Evolutionary conservation across 2,888 invertebrate genomes (phyloP), one percentile per base, ranked within the genome.

Genomic region (Pharmacophagus antenor): DNA sequence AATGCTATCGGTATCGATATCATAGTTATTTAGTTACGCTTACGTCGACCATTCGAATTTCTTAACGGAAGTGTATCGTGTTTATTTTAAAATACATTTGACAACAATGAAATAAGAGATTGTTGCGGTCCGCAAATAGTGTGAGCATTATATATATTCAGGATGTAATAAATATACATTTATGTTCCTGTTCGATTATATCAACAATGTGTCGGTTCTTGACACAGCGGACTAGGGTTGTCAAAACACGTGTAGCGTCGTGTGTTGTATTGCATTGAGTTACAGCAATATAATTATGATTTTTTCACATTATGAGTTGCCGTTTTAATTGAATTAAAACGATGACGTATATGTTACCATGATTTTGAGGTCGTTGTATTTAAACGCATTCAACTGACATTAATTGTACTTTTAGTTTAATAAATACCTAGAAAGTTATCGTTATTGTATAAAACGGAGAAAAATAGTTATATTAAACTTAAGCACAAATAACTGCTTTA

Each of bases 131-230:
- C 42, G 5, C 6, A 44, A 8, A 44, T 10, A 8, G 18, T 7
- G 4, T 8, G 8, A 18, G 2, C 18, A 20, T 42, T 42, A 42
- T 20, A n/a, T n/a, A n/a, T n/a, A 41, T 21, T 37, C 22, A 20
- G 41, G 18, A 31, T 50, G 20, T 25, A 27, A 31, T 50, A 5
- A 27, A 50, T 49, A 49, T 49, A n/a, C 31, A 12, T 49, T 56
- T 49, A 41, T 48, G 49, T 49, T 56, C 23, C 5, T 41, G 37
- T 50, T 56, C 50, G 20, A 56, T 42, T 17, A 42, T 21, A 20
- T 15, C 15, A 31, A 56, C 56, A 49, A 56, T 21, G 49, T 56
- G 50, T 42, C 21, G 56, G 42, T 50, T 50, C 3, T 56, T 49
- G 49, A 56, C 41, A 25, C 42, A 27, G 4, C 3, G 2, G 4